phyloP scores from a whole-genome alignment of 2,113 vertebrate species.

The Daboia siamensis region DNA sequence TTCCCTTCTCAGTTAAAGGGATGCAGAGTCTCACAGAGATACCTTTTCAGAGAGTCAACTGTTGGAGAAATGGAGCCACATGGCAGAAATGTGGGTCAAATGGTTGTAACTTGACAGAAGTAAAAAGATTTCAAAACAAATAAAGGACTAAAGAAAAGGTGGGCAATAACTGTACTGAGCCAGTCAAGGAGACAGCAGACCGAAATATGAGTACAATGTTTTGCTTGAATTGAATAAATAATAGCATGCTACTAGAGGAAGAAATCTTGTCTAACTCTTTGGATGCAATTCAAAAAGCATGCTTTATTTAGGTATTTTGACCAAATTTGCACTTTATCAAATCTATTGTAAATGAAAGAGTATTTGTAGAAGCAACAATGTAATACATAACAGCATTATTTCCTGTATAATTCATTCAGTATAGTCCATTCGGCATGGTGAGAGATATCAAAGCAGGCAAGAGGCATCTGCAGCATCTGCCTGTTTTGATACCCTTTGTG shows the following conservation, averaged over 20 bases:
- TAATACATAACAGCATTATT: slow-evolving; percentile 11
- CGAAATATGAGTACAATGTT: neutral
- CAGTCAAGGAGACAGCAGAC: slow-evolving; percentile 4
- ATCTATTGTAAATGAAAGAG: slow-evolving; percentile 15
- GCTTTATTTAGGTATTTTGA: slow-evolving; percentile 21
- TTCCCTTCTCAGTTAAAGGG: slow-evolving; percentile 53
- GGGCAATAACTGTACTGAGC: slow-evolving; percentile 11
- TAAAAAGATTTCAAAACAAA: neutral
- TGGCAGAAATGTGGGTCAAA: slow-evolving; percentile 34
- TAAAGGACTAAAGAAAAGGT: slow-evolving; percentile 24
- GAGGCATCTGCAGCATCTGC: neutral
- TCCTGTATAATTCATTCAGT: neutral
- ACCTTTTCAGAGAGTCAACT: slow-evolving; percentile 47
- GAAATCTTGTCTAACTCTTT: neutral
- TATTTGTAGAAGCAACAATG: neutral
- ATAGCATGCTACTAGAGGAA: slow-evolving; percentile 18
- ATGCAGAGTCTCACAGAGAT: slow-evolving; percentile 42
- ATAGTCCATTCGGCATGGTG: neutral
- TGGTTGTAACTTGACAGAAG: slow-evolving; percentile 33
- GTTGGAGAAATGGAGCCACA: slow-evolving; percentile 41
- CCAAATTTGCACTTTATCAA: slow-evolving; percentile 7
- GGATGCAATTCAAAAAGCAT: slow-evolving; percentile 17
- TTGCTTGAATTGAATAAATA: slow-evolving; percentile 13
- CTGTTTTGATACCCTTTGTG: neutral
- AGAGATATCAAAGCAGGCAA: neutral